Conservation (phyloP, 1,140 invertebrate genomes). For the Zaprionus davidi region DNA sequence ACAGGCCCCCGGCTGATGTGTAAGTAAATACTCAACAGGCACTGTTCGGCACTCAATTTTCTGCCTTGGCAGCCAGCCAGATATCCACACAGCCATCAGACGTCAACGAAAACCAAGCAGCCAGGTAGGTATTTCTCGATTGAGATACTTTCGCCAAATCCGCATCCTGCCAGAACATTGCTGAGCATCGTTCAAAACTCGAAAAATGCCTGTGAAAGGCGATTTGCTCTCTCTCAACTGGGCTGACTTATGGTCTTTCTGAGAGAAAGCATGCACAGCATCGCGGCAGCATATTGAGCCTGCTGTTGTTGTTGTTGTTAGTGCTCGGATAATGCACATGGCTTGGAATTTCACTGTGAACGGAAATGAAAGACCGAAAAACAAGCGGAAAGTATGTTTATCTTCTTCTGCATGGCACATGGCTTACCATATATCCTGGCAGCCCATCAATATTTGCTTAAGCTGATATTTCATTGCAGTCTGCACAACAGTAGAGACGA, state of each 20-base stretch:
- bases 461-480: neutral
- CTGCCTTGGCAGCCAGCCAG: conserved; percentile 23
- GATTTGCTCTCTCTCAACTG: conserved; percentile 10
- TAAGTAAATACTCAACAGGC: conserved; percentile 40
- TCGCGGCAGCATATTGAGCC: neutral
- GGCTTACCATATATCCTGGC: neutral
- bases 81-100: neutral
- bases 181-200: conserved; percentile 22
- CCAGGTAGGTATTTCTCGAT: conserved; percentile 59
- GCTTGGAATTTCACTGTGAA: conserved; percentile 2
- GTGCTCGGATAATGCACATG: conserved; percentile 1
- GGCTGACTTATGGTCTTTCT: conserved; percentile 18
- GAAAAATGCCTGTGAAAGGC: conserved; percentile 33
- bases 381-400: neutral
- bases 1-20: conserved; percentile 18
- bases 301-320: neutral
- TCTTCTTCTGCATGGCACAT: neutral
- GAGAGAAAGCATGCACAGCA: neutral
- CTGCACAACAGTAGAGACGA: neutral
- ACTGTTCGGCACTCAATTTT: conserved; percentile 23
- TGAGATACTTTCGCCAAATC: conserved; percentile 52
- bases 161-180: neutral
- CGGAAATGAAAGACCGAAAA: conserved; percentile 1
- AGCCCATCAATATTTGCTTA: neutral
- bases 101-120: conserved; percentile 24